Evolutionary conservation across 2,797 vertebrate species (phyloP).

Genomic region (Arnoldichthys spilopterus): DNA sequence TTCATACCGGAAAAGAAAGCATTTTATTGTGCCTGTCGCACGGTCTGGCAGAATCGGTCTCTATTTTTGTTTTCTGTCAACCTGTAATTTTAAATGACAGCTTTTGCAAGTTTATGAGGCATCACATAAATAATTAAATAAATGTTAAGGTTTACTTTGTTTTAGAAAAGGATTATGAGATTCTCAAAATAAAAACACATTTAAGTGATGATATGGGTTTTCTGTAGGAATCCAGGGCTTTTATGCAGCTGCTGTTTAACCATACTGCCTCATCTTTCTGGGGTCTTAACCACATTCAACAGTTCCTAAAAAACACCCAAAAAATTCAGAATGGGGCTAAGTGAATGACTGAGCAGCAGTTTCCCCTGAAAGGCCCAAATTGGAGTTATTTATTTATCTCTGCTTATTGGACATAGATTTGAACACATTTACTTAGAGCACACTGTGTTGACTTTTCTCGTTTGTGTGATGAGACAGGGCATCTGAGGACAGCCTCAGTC

Average conservation of each 20-base stretch:
- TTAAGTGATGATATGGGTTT: not conserved
- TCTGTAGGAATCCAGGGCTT: not conserved
- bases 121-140: not conserved
- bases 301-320: not conserved
- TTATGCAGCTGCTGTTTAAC: not conserved
- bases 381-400: not conserved
- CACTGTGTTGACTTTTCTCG: not conserved
- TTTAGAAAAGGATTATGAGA: not conserved
- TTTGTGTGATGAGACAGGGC: not conserved
- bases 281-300: not conserved
- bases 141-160: not conserved
- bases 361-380: not conserved
- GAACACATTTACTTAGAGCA: not conserved
- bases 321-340: not conserved
- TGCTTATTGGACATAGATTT: not conserved
- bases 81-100: slow-evolving; percentile 46
- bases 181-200: not conserved
- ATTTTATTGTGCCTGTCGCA: slow-evolving; percentile 32
- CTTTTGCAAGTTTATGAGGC: slow-evolving; percentile 40
- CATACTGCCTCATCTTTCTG: not conserved
- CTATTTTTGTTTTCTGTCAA: slow-evolving; percentile 22
- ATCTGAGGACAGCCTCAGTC: not conserved
- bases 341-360: not conserved
- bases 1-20: slow-evolving; percentile 26
- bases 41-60: slow-evolving; percentile 15